These are phyloP conservation scores for Macrotus californicus DNA, from an alignment of 2,113 vertebrate species.

Conservation along the genomic window DNA sequence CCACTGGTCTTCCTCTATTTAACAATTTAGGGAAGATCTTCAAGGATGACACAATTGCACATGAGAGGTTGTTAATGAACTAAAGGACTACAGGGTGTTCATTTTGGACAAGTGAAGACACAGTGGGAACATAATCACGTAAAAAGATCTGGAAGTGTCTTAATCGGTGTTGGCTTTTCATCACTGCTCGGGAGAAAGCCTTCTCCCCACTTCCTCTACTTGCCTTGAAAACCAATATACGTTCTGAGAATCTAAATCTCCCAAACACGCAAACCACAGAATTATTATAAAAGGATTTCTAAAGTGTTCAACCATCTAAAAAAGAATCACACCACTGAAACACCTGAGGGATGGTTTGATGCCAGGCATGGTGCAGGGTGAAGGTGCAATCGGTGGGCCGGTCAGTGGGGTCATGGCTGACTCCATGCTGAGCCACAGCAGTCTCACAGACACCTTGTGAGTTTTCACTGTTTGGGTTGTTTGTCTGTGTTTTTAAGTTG, in stretches of 20 bases:
- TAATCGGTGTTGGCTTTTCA: not conserved
- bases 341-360: not conserved
- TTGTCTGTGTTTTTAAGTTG: not conserved
- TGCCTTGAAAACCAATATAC: not conserved
- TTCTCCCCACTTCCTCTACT: not conserved
- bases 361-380: rapidly evolving
- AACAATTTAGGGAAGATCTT: not conserved
- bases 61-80: not conserved
- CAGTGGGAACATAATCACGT: not conserved
- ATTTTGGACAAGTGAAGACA: not conserved
- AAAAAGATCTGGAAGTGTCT: not conserved
- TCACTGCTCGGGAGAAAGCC: not conserved
- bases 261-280: not conserved
- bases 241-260: not conserved
- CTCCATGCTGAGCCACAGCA: not conserved
- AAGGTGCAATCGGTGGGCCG: not conserved
- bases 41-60: not conserved
- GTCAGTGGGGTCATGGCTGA: rapidly evolving
- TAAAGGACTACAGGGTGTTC: not conserved
- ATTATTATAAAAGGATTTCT: not conserved
- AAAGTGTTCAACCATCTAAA: not conserved
- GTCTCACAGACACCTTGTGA: not conserved
- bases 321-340: not conserved
- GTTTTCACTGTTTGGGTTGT: not conserved
- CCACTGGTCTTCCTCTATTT: not conserved